Percentiles rank a stretch among this genome's conserved stretches.
Evolutionary conservation across 2,113 vertebrate species (phyloP).

Genomic region (Danionella cerebrum): DNA sequence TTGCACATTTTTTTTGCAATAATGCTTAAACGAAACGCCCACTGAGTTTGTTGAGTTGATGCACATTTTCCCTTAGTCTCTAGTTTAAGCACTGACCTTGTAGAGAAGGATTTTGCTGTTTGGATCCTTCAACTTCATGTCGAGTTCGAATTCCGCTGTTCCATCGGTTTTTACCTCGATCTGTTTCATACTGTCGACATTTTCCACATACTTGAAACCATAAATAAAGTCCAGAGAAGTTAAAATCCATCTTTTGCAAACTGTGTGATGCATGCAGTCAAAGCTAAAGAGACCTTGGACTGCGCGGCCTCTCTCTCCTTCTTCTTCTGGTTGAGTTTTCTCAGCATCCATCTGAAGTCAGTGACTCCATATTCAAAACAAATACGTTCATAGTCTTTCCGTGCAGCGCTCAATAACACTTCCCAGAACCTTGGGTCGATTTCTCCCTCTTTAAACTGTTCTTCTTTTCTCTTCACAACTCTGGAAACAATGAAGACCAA

Average conservation of each 20-base stretch:
- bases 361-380: constrained; percentile 76
- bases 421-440: constrained; percentile 76
- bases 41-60: no score
- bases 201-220: constrained; percentile 61
- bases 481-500: constrained; percentile 28
- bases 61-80: no score
- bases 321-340: constrained; percentile 71
- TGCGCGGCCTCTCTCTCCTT: constrained; percentile 66
- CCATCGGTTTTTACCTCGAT: constrained; percentile 67
- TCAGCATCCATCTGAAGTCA: constrained; percentile 84
- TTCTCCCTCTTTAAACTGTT: constrained; percentile 55
- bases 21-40: no score
- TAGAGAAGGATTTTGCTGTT: constrained; percentile 72
- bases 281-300: constrained; percentile 62
- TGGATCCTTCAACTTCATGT: constrained; percentile 69
- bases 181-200: constrained; percentile 67
- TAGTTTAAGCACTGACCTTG: constrained; percentile 65
- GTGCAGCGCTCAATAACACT: constrained; percentile 70
- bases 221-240: neutral
- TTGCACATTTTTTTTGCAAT: no score
- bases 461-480: constrained; percentile 39
- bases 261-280: no score
- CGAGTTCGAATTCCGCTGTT: constrained; percentile 69
- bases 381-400: constrained; percentile 80
- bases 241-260: no score